These are phyloP conservation scores for Pelecanoides urinatrix DNA, from an alignment of 2,113 vertebrate species.

Conservation along the genomic window DNA sequence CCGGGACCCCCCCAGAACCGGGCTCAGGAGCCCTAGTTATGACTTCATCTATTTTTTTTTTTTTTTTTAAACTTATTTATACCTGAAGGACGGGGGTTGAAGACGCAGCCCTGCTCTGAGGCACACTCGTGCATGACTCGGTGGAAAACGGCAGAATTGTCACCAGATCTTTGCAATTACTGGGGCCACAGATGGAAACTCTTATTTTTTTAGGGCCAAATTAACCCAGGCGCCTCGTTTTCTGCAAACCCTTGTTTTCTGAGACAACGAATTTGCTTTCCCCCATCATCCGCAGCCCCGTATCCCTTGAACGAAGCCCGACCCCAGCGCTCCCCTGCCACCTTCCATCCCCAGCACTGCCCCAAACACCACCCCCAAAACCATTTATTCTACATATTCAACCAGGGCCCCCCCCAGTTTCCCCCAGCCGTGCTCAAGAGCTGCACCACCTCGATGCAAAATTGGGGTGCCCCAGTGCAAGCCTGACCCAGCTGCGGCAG, in stretches of 20 bases:
- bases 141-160: not conserved
- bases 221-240: accelerated
- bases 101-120: accelerated
- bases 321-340: accelerated
- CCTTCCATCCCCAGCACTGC: too few species aligned
- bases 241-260: not conserved
- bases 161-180: not conserved
- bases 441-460: not conserved
- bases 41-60: too few species aligned
- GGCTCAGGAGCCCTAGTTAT: accelerated
- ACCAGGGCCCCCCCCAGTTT: not conserved
- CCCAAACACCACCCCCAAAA: not conserved
- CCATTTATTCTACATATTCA: not conserved
- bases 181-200: not conserved
- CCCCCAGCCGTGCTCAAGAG: not conserved
- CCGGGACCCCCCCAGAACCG: not conserved
- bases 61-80: not conserved
- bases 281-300: accelerated
- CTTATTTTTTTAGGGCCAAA: not conserved
- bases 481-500: too few species aligned
- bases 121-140: accelerated
- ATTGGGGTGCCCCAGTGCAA: not conserved
- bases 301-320: not conserved
- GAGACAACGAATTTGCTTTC: not conserved
- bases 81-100: not conserved